Percentiles rank a stretch among this genome's conserved stretches.
phyloP scores from a whole-genome alignment of 2,888 invertebrate genomes.

The Drosophila cognata region DNA sequence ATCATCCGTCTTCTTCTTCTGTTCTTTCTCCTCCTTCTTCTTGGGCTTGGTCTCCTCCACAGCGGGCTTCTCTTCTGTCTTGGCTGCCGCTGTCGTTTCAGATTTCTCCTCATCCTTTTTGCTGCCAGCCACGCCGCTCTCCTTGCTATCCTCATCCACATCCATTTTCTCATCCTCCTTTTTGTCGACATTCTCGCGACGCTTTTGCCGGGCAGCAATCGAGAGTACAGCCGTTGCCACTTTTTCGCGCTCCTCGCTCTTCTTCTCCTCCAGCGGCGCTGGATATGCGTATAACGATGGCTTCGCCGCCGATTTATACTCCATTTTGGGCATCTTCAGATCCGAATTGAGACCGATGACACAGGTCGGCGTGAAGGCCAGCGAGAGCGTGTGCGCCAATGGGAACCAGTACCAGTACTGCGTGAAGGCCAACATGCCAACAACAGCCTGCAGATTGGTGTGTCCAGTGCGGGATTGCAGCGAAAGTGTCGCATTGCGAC shows the following conservation, averaged over 20 bases:
- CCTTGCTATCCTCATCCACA: slow-evolving; percentile 88
- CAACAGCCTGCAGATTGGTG: slow-evolving; percentile 98
- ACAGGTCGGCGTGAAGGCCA: slow-evolving; percentile 98
- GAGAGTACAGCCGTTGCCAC: slow-evolving; percentile 99
- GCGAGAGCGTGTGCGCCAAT: slow-evolving; percentile 96
- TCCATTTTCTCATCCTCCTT: slow-evolving; percentile 93
- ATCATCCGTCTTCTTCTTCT: slow-evolving; percentile 67
- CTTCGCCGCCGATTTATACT: slow-evolving; percentile 95
- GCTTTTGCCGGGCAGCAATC: slow-evolving; percentile 96
- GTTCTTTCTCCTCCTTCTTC: slow-evolving; percentile 76
- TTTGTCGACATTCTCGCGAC: slow-evolving; percentile 90
- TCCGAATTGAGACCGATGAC: slow-evolving; percentile 97
- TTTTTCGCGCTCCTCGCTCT: slow-evolving; percentile 98
- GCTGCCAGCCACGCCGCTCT: slow-evolving; percentile 85
- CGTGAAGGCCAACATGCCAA: slow-evolving; percentile 98
- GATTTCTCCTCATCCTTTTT: slow-evolving; percentile 85
- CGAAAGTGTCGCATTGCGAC: slow-evolving; percentile 97
- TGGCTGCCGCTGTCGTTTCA: slow-evolving; percentile 58
- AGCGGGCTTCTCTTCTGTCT: slow-evolving; percentile 74
- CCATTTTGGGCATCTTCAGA: slow-evolving; percentile 96
- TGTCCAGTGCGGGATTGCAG: slow-evolving; percentile 98
- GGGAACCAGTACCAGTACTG: slow-evolving; percentile 99
- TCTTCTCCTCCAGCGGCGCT: slow-evolving; percentile 98
- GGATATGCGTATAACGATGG: slow-evolving; percentile 99
- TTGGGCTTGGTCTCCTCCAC: slow-evolving; percentile 62